These are phyloP conservation scores for Tipula helvola DNA, from an alignment of 2,888 invertebrate species.

Conservation along the genomic window DNA sequence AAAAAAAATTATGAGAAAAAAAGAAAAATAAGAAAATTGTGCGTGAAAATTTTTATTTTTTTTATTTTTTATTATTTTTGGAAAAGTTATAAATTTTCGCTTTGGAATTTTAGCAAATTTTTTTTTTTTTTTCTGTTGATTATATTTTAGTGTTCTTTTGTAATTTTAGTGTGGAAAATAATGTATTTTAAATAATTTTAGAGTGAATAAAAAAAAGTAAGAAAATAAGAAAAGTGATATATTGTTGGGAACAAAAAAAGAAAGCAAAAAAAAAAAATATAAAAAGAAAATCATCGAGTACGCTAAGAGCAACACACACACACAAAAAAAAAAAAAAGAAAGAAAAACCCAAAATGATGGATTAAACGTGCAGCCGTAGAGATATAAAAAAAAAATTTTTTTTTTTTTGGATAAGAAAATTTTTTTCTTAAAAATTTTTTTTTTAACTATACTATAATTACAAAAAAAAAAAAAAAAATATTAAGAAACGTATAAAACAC, in stretches of 20 bases:
- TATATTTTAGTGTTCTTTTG: not conserved
- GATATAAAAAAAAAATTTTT: not conserved
- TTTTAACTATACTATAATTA: slow-evolving; percentile 10
- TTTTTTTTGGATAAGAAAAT: slow-evolving; percentile 5
- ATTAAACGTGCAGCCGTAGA: slow-evolving; percentile 8
- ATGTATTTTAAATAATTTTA: not conserved
- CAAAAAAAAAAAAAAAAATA: not conserved
- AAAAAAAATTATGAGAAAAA: not conserved
- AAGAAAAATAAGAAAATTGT: not conserved
- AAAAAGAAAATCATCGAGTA: not conserved
- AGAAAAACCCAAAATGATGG: slow-evolving; percentile 10
- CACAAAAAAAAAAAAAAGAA: not conserved
- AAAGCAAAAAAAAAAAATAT: not conserved
- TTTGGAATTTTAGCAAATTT: not conserved
- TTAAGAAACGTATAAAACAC: not conserved
- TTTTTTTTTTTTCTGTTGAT: not conserved
- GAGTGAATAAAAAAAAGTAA: not conserved
- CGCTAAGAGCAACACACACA: not conserved
- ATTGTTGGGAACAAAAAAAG: not conserved
- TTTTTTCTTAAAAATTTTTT: slow-evolving; percentile 11
- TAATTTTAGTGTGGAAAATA: not conserved
- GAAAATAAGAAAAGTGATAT: not conserved
- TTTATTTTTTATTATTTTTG: not conserved
- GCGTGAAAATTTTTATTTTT: not conserved
- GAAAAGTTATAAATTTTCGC: not conserved